Base-by-base conservation (phyloP, 2,113 vertebrate species). In the human region DNA sequence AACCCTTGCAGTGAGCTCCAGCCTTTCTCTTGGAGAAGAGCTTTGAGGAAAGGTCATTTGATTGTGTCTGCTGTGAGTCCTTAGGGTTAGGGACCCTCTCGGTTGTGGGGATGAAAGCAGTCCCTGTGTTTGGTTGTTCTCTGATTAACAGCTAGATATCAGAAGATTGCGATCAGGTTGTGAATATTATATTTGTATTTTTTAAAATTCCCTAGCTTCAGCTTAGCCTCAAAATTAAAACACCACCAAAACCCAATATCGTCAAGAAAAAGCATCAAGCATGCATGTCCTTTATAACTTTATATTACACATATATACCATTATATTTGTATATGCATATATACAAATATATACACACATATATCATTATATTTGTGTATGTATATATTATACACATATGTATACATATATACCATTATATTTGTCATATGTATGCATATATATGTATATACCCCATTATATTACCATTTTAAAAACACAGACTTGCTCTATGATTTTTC, bases 71-170 rank as follows among this genome's bases (percentile, higher is more conserved):
- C 11, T 6, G 20, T 14, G 61, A 35, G 25, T 43, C 32, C 40
- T n/a, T 2, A 12, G 2, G 38, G 7, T 20, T 4, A 10, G n/a
- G 0, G 0, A 4, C 3, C 6, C 13, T 7, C 20, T 30, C 22
- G 5, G 10, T 8, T 4, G 9, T 25, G n/a, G 43, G 22, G n/a
- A 35, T 30, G 12, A 43, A 10, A 2, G 48, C 7, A 18, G 3
- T 38, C 10, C 2, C 43, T 52, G 32, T 12, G 50, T 32, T 35
- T 30, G 16, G 10, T 3, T 50, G 22, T 72, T 86, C 40, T 87
- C 84, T 64, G 25, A 38, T 3, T n/a, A 13, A 73, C 10, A 75
- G 2, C 52, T 88, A 7, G 17, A 18, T 55, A 30, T 18, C 43
- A 87, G 85, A 85, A 23, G 43, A 32, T 3, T 20, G 18, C 50